A percentile compares a stretch with the other conserved stretches of the same genome.
Evolutionary conservation across 2,113 vertebrate genomes (phyloP).

Genomic region (Rhinolophus sinicus): DNA sequence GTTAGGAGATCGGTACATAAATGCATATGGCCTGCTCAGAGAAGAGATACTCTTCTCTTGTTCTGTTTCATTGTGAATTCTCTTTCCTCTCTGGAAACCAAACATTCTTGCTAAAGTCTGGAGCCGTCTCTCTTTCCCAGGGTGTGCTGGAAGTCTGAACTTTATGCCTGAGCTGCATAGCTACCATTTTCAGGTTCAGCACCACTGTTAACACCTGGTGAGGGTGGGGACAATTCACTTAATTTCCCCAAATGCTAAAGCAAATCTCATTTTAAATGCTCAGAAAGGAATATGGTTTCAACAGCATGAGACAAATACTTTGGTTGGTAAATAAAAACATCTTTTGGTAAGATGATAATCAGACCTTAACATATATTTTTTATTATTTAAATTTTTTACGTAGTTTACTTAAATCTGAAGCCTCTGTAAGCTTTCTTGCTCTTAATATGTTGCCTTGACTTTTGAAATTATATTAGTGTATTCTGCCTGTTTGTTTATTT

Average conservation of each 20-base stretch:
- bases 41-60: background rate
- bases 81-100: background rate
- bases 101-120: background rate
- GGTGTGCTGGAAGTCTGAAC: background rate
- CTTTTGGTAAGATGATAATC: background rate
- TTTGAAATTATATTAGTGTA: background rate
- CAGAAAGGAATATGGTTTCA: background rate
- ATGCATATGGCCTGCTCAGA: background rate
- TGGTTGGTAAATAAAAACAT: background rate
- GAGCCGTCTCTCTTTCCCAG: background rate
- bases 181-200: background rate
- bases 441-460: background rate
- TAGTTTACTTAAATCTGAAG: background rate
- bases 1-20: background rate
- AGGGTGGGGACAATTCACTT: background rate
- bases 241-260: background rate
- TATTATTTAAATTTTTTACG: background rate
- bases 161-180: background rate
- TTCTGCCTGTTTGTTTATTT: background rate
- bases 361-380: background rate
- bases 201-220: fast-evolving
- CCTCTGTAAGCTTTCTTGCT: background rate
- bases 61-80: background rate
- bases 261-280: background rate
- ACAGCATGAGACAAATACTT: background rate